Evolutionary conservation across 2,888 invertebrate genomes (phyloP).

Genomic region (Caenorhabditis sp.): DNA sequence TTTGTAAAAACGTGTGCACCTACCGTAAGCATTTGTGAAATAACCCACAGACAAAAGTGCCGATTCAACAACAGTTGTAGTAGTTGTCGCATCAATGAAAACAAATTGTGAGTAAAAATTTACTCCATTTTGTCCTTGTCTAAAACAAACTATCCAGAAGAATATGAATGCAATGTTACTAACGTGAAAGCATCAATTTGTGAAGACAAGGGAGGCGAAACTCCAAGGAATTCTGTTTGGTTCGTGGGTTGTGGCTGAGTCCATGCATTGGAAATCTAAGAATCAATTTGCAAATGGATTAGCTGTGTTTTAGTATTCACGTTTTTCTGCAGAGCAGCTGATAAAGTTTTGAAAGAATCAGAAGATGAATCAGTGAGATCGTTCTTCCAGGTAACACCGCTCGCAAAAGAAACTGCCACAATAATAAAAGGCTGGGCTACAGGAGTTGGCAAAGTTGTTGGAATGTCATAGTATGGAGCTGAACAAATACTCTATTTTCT

Average conservation of each 20-base stretch:
- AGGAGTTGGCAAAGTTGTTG: background rate
- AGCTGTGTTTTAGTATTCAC: background rate
- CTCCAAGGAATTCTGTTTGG: background rate
- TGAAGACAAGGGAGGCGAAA: background rate
- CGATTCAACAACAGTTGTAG: background rate
- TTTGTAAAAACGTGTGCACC: background rate
- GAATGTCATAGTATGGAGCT: background rate
- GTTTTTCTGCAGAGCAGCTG: background rate
- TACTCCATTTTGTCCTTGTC: background rate
- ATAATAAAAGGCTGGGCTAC: background rate
- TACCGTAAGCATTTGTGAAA: background rate
- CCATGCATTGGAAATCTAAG: background rate
- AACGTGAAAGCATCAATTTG: background rate
- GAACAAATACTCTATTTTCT: background rate
- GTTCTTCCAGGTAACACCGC: background rate
- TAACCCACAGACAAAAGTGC: background rate
- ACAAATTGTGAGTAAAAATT: slow-evolving; percentile 2
- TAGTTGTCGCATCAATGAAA: background rate
- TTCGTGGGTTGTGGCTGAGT: background rate
- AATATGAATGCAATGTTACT: background rate
- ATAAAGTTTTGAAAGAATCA: background rate
- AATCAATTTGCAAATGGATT: background rate
- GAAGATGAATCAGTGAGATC: background rate
- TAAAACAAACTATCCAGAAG: too few species aligned
- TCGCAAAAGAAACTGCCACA: background rate